These are phyloP conservation scores for Sisor rabdophorus DNA, from an alignment of 2,113 vertebrate genomes.

Conservation along the genomic window DNA sequence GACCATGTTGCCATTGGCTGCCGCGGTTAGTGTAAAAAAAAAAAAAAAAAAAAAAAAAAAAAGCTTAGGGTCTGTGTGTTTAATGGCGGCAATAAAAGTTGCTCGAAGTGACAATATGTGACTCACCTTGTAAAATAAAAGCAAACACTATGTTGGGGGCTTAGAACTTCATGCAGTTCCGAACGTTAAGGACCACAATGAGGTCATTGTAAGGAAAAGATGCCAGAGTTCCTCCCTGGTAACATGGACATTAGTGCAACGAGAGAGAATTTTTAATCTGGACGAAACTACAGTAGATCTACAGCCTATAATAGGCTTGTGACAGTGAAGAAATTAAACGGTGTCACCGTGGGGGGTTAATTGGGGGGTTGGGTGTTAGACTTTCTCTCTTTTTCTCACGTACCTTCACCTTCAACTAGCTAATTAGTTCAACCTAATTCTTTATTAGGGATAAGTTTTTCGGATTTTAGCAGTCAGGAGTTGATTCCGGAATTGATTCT, in stretches of 20 bases:
- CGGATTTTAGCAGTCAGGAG: no score
- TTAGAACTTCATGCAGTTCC: neutral
- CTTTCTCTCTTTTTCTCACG: no score
- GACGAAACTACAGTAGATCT: no score
- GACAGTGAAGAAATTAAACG: no score
- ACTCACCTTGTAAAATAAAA: conserved; percentile 1
- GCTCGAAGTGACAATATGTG: conserved; percentile 13
- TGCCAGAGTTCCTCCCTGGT: conserved; percentile 3
- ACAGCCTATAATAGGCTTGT: no score
- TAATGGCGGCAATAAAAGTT: conserved; percentile 1
- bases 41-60: no score
- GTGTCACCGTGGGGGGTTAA: no score
- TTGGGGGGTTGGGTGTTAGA: no score
- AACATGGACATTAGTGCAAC: neutral
- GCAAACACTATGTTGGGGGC: neutral
- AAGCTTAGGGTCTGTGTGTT: conserved; percentile 12
- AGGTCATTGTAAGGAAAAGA: neutral
- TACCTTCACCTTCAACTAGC: no score
- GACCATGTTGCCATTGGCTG: conserved; percentile 39
- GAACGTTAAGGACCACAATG: neutral
- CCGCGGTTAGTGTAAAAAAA: conserved; percentile 20
- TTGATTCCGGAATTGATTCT: no score
- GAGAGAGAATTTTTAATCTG: neutral
- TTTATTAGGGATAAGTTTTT: no score
- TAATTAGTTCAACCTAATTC: no score